Evolutionary conservation across 2,888 invertebrate species (phyloP), one percentile per base, ranked within the genome.

Genomic region (Sepiola atlantica): DNA sequence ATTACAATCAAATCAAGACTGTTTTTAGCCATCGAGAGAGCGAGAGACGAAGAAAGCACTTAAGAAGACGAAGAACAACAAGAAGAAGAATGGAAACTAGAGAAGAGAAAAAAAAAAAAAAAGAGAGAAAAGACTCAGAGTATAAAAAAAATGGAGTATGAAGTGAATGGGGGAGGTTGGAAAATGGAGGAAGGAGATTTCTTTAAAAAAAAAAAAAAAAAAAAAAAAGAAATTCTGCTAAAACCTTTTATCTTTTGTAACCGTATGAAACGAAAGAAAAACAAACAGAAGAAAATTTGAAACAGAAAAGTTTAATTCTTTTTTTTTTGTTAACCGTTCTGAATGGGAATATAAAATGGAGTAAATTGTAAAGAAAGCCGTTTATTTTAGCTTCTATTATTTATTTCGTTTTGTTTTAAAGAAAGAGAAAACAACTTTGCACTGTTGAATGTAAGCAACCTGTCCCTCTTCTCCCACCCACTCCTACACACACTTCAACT

Each of bases 1-100:
- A 77, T 77, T 77, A 77, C 77, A 77, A 77, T 77, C 77, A 77
- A 77, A 77, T 77, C 77, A 77, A 77, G 77, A 77, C n/a, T 77
- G 77, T 77, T 77, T 45, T 77, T 77, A 77, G 77, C n/a, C 77
- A 77, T 77, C n/a, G 77, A 77, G 77, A 77, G 77, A 77, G 45
- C 45, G 45, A 45, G 45, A 45, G 45, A 45, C 45, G 45, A 45
- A 45, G 77, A n/a, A 16, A 77, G 77, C n/a, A 77, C 77, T 77
- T 77, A 77, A 77, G n/a, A 77, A 77, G 28, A n/a, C 12, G 45
- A 45, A 45, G 45, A 45, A 45, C 45, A 45, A 45, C 45, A 45
- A 45, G 45, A 45, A 45, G 45, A 45, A 77, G 77, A 32, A 18
- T 8, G 77, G 14, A 16, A 77, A 77, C n/a, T 77, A n/a, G 77